Conservation (phyloP, 2,797 vertebrate species). For the Artibeus lituratus region DNA sequence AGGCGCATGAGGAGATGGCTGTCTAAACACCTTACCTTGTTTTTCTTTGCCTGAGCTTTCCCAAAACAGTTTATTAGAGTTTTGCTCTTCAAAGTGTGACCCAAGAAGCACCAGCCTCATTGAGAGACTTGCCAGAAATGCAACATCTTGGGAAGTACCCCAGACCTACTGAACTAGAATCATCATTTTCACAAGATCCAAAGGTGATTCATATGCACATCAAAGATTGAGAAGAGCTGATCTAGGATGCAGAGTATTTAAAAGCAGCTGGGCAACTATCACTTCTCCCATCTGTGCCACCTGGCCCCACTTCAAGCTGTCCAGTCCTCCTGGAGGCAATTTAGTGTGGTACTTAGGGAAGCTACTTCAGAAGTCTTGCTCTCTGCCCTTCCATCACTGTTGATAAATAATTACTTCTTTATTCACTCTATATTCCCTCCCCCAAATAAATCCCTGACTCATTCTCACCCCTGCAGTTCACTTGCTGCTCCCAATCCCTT, state of each 20-base stretch:
- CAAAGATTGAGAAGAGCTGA: not conserved
- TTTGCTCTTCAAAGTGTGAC: not conserved
- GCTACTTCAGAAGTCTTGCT: not conserved
- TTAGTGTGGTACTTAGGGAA: not conserved
- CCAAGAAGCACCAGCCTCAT: not conserved
- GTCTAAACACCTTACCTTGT: not conserved
- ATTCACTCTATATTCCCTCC: not conserved
- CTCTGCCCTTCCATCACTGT: not conserved
- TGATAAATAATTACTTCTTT: not conserved
- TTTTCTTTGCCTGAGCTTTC: not conserved
- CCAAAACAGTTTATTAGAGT: not conserved
- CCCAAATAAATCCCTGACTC: constrained; percentile 25
- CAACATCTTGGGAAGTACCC: not conserved
- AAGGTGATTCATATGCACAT: not conserved
- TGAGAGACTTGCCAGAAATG: not conserved
- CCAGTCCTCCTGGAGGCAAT: not conserved
- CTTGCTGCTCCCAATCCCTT: not conserved
- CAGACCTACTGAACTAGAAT: not conserved
- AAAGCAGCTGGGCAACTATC: not conserved
- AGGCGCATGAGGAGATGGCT: not conserved
- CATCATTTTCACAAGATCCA: not conserved
- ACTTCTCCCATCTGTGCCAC: not conserved
- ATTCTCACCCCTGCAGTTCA: not conserved
- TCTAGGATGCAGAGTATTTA: not conserved
- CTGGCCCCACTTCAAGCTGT: not conserved